These are phyloP conservation scores for Chiloscyllium plagiosum DNA, from an alignment of 2,113 vertebrate species.

Conservation along the genomic window DNA sequence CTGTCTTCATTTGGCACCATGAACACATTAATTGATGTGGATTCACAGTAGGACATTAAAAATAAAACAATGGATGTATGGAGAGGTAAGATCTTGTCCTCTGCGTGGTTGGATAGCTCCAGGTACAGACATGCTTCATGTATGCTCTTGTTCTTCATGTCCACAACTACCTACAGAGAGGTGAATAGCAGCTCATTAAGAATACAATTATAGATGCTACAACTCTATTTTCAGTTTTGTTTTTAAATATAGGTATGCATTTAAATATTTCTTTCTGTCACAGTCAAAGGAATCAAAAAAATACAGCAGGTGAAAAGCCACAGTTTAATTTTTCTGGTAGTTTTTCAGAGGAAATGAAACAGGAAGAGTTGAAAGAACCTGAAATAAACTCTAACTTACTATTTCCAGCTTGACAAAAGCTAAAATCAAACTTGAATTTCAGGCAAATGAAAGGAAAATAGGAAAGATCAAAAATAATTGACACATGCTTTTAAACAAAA, in stretches of 20 bases:
- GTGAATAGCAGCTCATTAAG: slow-evolving; percentile 39
- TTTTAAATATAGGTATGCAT: not conserved
- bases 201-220: not conserved
- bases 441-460: not conserved
- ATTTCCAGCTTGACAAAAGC: not conserved
- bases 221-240: not conserved
- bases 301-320: not conserved
- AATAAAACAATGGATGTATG: slow-evolving; percentile 82
- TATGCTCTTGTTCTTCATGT: slow-evolving; percentile 62
- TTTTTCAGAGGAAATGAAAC: not conserved
- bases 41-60: slow-evolving; percentile 84
- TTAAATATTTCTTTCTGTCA: not conserved
- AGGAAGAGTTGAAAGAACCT: not conserved
- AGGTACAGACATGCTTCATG: slow-evolving; percentile 67
- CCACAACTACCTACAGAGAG: slow-evolving; percentile 44
- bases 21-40: slow-evolving; percentile 69
- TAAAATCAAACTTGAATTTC: not conserved
- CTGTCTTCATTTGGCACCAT: slow-evolving; percentile 56
- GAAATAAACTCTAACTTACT: not conserved
- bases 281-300: not conserved
- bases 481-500: not conserved
- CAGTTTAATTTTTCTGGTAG: not conserved
- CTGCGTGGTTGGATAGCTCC: slow-evolving; percentile 54
- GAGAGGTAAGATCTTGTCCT: slow-evolving; percentile 66
- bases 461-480: not conserved